phyloP scores from a whole-genome alignment of 2,113 vertebrate genomes.

The Morone saxatilis region DNA sequence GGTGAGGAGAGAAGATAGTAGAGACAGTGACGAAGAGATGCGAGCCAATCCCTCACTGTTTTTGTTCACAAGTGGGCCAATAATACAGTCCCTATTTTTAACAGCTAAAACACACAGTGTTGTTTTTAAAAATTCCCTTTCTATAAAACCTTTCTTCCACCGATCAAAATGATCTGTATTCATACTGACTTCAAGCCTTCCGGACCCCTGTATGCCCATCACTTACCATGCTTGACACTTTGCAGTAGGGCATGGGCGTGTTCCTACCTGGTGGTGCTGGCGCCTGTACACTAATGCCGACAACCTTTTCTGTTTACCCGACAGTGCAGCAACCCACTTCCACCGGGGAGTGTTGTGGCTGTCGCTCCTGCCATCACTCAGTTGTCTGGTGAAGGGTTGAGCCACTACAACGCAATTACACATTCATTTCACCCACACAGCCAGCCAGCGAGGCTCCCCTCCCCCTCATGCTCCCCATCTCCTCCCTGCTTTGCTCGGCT shows the following conservation, averaged over 20 bases:
- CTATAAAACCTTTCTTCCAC: background rate
- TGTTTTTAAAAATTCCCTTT: background rate
- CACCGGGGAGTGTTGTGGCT: slow-evolving; percentile 29
- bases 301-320: slow-evolving; percentile 44
- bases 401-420: slow-evolving; percentile 81
- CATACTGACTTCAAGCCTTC: background rate
- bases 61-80: slow-evolving; percentile 13
- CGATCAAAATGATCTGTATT: background rate
- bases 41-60: background rate
- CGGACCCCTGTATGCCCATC: slow-evolving; percentile 3
- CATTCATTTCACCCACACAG: slow-evolving; percentile 76
- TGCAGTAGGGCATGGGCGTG: slow-evolving; percentile 34
- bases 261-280: slow-evolving; percentile 41
- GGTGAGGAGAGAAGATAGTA: slow-evolving; percentile 3
- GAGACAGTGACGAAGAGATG: slow-evolving; percentile 9
- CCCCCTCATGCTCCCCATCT: slow-evolving; percentile 51
- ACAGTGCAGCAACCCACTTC: slow-evolving; percentile 21
- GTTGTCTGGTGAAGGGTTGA: slow-evolving; percentile 66
- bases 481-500: slow-evolving; percentile 19
- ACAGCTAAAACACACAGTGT: background rate
- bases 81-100: background rate
- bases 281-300: slow-evolving; percentile 47
- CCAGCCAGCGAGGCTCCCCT: slow-evolving; percentile 47
- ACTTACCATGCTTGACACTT: slow-evolving; percentile 33
- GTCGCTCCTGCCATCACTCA: slow-evolving; percentile 65